These are phyloP conservation scores for Platyura marginata DNA, from an alignment of 1,140 invertebrate genomes.

Conservation along the genomic window DNA sequence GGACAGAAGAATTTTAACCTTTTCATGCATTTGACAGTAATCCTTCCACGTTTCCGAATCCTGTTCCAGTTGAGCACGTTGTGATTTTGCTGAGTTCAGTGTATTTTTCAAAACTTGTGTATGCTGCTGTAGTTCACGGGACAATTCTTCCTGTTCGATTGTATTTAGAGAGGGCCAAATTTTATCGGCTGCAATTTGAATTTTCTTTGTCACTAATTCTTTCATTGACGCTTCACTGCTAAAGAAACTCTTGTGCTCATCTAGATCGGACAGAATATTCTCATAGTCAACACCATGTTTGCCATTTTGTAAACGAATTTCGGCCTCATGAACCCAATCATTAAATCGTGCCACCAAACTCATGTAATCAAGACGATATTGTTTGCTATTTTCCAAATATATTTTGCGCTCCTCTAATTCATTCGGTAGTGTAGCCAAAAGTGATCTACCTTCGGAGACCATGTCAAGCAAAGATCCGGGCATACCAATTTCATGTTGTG, in stretches of 20 bases:
- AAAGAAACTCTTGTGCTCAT: constrained; percentile 75
- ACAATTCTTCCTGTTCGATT: constrained; percentile 62
- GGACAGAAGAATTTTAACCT: constrained; percentile 49
- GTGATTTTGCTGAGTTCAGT: constrained; percentile 57
- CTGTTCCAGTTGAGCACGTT: constrained; percentile 53
- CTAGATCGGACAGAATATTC: constrained; percentile 59
- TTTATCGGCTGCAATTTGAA: constrained; percentile 66
- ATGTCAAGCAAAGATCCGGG: constrained; percentile 62
- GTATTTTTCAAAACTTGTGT: constrained; percentile 64
- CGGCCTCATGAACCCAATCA: constrained; percentile 71
- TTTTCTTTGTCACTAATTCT: constrained; percentile 59
- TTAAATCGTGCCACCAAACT: constrained; percentile 55
- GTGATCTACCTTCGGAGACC: constrained; percentile 59
- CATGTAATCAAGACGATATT: constrained; percentile 53
- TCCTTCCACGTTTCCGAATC: constrained; percentile 62
- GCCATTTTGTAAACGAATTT: constrained; percentile 51
- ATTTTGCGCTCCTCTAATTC: constrained; percentile 61
- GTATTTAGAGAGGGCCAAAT: constrained; percentile 67
- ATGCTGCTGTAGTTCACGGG: constrained; percentile 55
- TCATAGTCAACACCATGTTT: constrained; percentile 77
- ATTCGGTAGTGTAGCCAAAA: constrained; percentile 54
- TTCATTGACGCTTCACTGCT: constrained; percentile 55
- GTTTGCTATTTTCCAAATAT: constrained; percentile 62
- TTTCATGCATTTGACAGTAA: constrained; percentile 51
- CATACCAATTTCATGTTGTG: constrained; percentile 53